Conservation (phyloP, 2,113 vertebrate genomes). For the Centrocercus urophasianus region DNA sequence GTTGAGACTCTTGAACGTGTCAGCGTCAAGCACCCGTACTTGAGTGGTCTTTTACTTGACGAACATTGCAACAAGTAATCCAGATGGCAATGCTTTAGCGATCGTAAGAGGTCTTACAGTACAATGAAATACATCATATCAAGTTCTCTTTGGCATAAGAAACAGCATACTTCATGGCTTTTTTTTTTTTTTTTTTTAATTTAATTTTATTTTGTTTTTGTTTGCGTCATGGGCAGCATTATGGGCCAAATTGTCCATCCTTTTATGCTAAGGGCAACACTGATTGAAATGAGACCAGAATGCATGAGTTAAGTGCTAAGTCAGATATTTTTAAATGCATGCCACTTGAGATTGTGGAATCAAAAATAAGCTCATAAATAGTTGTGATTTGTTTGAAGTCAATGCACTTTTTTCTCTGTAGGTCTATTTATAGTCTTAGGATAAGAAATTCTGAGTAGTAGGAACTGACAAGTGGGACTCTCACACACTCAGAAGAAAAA, state of each 20-base stretch:
- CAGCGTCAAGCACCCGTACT: fast-evolving
- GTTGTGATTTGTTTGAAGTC: constrained; percentile 32
- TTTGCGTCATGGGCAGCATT: neutral
- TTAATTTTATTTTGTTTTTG: neutral
- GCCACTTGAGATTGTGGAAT: neutral
- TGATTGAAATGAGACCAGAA: constrained; percentile 11
- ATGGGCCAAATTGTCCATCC: neutral
- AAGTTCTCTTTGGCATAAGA: neutral
- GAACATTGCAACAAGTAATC: fast-evolving
- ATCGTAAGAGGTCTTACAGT: neutral
- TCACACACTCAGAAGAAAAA: neutral
- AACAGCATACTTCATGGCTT: neutral
- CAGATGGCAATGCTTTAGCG: neutral
- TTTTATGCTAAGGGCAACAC: neutral
- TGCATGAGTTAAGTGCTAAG: neutral
- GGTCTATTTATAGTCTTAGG: constrained; percentile 51
- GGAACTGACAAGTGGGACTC: constrained; percentile 33
- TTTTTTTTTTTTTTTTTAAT: neutral
- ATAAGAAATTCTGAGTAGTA: constrained; percentile 49
- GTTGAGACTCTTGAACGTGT: fast-evolving
- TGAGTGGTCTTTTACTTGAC: neutral
- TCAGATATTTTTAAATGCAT: constrained; percentile 9
- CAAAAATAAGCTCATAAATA: constrained; percentile 9
- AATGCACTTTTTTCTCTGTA: constrained; percentile 23
- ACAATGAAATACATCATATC: neutral